Evolutionary conservation across 2,888 invertebrate species (phyloP), one percentile per base, ranked within the genome.

Genomic region (Brenthis hecate): DNA sequence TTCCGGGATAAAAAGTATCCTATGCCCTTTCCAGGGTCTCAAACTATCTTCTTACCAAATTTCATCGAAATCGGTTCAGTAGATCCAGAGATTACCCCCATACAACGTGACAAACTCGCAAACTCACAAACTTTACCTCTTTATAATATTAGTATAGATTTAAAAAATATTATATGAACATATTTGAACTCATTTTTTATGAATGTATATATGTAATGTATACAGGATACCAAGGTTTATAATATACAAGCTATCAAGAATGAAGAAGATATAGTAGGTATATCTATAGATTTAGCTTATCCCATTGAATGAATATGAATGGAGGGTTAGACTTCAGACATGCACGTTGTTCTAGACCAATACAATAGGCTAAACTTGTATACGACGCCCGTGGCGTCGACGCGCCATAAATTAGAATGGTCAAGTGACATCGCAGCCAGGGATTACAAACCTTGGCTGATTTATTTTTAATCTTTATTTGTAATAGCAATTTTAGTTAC

Each of bases 391-490:
- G 81, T 82, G 86, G 80, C 79, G 83, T 73, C 82, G 87, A 88
- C 87, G 85, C 84, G 81, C 82, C 86, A 88, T 89, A 88, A 88
- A 88, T 89, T 88, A 87, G 84, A 88, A 88, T 86, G 89, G 89
- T 85, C 89, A 89, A 89, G 87, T 88, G 87, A 84, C 81, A 82
- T 66, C 32, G 19, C 28, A 60, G 32, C 47, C 47, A 66, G 66
- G 66, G 60, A 13, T 55, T 32, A 47, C 13, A 16, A 68, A 48
- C 36, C 23, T 56, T 58, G 58, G 16, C 16, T 0, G 6, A 28
- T 13, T 1, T 23, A 47, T 13, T 56, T 13, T 54, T 32, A 36
- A 36, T 36, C 36, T 56, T 11, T 2, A 56, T 36, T 6, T 32
- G 11, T 3, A n/a, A 56, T 32, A 32, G 6, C 0, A n/a, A 32